These are phyloP conservation scores for Euwallacea similis DNA, from an alignment of 1,140 invertebrate genomes.

Conservation along the genomic window DNA sequence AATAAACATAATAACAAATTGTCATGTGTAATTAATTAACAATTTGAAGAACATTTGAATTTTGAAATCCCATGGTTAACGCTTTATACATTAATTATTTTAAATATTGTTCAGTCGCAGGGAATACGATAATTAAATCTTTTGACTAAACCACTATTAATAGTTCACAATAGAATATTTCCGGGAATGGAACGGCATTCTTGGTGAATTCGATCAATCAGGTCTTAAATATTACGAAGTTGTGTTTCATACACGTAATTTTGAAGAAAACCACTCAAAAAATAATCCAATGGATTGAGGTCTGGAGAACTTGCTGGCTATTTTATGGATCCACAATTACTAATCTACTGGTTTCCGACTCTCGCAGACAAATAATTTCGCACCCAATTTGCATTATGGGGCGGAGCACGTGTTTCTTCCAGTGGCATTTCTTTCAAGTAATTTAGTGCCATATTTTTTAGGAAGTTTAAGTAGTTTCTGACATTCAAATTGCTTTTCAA, in stretches of 20 bases:
- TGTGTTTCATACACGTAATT: slow-evolving; percentile 4
- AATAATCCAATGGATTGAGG: slow-evolving; percentile 10
- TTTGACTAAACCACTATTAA: not conserved
- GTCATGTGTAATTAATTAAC: too few relatives aligned
- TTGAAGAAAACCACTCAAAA: not conserved
- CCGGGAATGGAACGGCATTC: not conserved
- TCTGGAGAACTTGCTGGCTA: not conserved
- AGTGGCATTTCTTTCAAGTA: not conserved
- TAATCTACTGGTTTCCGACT: not conserved
- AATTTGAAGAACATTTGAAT: too few relatives aligned
- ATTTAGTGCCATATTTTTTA: not conserved
- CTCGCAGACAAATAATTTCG: not conserved
- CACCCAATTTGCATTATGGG: not conserved
- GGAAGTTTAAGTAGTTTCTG: too few relatives aligned
- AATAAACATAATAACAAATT: slow-evolving; percentile 1
- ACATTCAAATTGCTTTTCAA: not conserved
- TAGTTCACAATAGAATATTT: not conserved
- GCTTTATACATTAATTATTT: not conserved
- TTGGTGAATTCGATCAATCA: not conserved
- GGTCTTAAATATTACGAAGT: not conserved
- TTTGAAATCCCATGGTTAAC: too few relatives aligned
- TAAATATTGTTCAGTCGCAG: not conserved
- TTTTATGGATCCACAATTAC: not conserved
- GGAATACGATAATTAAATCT: not conserved
- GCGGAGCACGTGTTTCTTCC: not conserved